A percentile compares a stretch with the other conserved stretches of the same genome.
phyloP scores from a whole-genome alignment of 1,140 invertebrate species.

The Drosophila kikkawai region DNA sequence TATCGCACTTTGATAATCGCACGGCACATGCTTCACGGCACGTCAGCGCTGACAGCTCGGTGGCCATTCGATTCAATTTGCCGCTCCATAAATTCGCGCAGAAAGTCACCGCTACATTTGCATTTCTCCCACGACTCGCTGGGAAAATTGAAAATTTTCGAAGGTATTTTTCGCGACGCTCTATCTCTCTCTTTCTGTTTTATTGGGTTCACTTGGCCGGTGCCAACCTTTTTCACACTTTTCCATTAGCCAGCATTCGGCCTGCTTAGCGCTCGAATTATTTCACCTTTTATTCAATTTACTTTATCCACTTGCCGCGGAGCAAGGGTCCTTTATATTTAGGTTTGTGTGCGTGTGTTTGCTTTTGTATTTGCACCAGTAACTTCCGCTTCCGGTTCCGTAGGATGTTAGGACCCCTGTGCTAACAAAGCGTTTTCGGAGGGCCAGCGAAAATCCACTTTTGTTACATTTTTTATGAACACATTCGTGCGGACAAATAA shows the following conservation, averaged over 20 bases:
- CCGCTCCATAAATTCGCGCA: conserved; percentile 70
- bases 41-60: conserved; percentile 54
- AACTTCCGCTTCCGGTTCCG: conserved; percentile 62
- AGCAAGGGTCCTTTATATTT: conserved; percentile 30
- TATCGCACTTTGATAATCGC: conserved; percentile 80
- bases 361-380: conserved; percentile 40
- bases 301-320: conserved; percentile 56
- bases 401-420: conserved; percentile 21
- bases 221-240: conserved; percentile 66
- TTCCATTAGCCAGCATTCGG: conserved; percentile 58
- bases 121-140: conserved; percentile 44
- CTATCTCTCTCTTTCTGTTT: conserved; percentile 14
- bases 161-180: conserved; percentile 10
- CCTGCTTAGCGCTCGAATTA: conserved; percentile 69
- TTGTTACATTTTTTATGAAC: conserved; percentile 80
- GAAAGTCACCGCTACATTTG: conserved; percentile 65
- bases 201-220: conserved; percentile 27
- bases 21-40: conserved; percentile 70
- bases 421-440: conserved; percentile 48
- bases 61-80: conserved; percentile 73
- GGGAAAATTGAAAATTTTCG: conserved; percentile 41
- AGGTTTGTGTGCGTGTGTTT: conserved; percentile 22
- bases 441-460: conserved; percentile 63
- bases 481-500: conserved; percentile 77
- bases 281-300: conserved; percentile 80